Evolutionary conservation across 2,113 vertebrate species (phyloP), one percentile per base, ranked within the genome.

Genomic region (Cheirogaleus medius): DNA sequence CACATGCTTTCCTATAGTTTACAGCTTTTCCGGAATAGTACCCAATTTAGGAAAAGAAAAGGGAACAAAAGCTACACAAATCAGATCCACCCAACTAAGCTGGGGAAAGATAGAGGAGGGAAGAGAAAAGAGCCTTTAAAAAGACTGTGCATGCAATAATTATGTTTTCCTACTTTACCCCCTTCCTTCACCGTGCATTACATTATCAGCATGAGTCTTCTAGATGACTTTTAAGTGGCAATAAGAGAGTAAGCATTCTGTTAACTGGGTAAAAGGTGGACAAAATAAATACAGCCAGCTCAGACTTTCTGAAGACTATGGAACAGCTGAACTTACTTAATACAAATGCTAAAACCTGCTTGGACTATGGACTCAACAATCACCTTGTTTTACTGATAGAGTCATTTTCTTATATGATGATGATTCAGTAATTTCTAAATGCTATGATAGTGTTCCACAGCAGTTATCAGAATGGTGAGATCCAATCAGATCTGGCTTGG

Each of bases 171-270:
- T 98, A 97, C 98, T 98, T 98, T 97, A 98, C 97, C 97, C 97
- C 98, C 98, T 98, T 97, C 97, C 95, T 97, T 97, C 97, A 95
- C 88, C 77, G 21, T 97, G 97, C 97, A 98, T 98, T 97, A 97
- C 73, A 96, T 56, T 98, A 97, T 80, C 98, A 98, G 97, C 97
- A 93, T 98, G 97, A 97, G 93, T 97, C 97, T 98, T 98, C 86
- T 97, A 97, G 97, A 98, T 98, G 97, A 98, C 96, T 98, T 97
- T 93, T 98, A 97, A 98, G 98, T 98, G 97, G 96, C 96, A 97
- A 93, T 98, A 97, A 98, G 85, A 98, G 82, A 95, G 73, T 96
- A 97, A 95, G 95, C 88, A 95, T 91, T 96, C 68, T 94, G 82
- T 89, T 97, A 97, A 97, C 97, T 97, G 90, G 97, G 95, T 88